These are phyloP conservation scores for Tolypeutes matacus DNA, from an alignment of 2,797 vertebrate species.

Conservation along the genomic window DNA sequence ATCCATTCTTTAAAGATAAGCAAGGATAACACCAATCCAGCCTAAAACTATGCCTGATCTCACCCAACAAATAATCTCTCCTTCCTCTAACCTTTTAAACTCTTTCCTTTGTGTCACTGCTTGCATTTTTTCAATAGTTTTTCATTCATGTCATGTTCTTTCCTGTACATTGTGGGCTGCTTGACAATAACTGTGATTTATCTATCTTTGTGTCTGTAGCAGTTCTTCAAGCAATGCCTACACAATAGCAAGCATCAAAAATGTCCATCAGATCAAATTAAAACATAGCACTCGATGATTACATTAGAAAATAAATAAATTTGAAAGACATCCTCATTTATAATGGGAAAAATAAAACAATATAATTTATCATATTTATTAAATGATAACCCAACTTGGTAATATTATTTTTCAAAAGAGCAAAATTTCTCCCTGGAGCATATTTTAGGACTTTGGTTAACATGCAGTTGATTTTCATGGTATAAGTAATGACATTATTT, in stretches of 20 bases:
- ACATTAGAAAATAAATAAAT: not conserved
- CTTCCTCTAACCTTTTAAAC: constrained; percentile 32
- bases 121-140: not conserved
- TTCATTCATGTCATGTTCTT: not conserved
- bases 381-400: not conserved
- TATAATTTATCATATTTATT: constrained; percentile 9
- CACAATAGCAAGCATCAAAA: not conserved
- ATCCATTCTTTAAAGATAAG: constrained; percentile 37
- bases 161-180: not conserved
- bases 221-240: not conserved
- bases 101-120: not conserved
- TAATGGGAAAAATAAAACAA: constrained; percentile 15
- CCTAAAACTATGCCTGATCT: not conserved
- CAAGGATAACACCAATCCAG: not conserved
- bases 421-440: constrained; percentile 9
- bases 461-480: constrained; percentile 45
- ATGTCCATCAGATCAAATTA: not conserved
- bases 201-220: not conserved
- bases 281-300: not conserved
- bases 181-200: not conserved
- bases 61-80: not conserved
- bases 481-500: constrained; percentile 65
- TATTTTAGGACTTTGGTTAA: constrained; percentile 60
- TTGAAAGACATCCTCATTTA: not conserved
- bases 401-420: constrained; percentile 28